Conservation (phyloP, 2,113 vertebrate genomes). For the Hepsetus odoe region DNA sequence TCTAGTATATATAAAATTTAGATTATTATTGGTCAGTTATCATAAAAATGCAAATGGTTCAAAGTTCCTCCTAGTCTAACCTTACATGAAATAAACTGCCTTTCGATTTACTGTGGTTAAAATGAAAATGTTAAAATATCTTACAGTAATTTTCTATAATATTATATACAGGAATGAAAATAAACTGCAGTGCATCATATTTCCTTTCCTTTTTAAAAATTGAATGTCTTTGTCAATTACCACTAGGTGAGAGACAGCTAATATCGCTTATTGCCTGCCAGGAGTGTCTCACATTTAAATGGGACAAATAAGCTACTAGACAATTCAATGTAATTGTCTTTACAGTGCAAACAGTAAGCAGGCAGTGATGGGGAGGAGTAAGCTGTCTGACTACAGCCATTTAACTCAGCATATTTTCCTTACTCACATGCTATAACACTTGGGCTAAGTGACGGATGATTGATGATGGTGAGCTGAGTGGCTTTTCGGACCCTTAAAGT, state of each 20-base stretch:
- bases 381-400: slow-evolving; percentile 67
- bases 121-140: too few relatives aligned
- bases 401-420: slow-evolving; percentile 71
- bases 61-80: too few relatives aligned
- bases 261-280: slow-evolving; percentile 48
- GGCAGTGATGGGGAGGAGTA: slow-evolving; percentile 54
- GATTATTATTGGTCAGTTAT: too few relatives aligned
- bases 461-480: slow-evolving; percentile 74
- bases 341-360: slow-evolving; percentile 64
- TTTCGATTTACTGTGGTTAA: too few relatives aligned
- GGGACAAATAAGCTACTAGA: slow-evolving; percentile 60
- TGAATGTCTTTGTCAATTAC: slow-evolving; percentile 58
- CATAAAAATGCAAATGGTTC: too few relatives aligned
- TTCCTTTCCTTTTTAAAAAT: slow-evolving; percentile 29
- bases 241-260: slow-evolving; percentile 17
- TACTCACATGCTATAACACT: slow-evolving; percentile 71
- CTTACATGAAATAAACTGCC: too few relatives aligned
- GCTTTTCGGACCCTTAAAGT: slow-evolving; percentile 79
- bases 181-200: neutral
- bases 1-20: too few relatives aligned
- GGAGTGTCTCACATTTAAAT: slow-evolving; percentile 48
- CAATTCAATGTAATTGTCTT: slow-evolving; percentile 68
- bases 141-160: too few relatives aligned
- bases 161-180: too few relatives aligned
- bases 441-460: slow-evolving; percentile 78